Evolutionary conservation across 2,888 invertebrate species (phyloP), one percentile per base, ranked within the genome.

Genomic region (Mellilla xanthometata): DNA sequence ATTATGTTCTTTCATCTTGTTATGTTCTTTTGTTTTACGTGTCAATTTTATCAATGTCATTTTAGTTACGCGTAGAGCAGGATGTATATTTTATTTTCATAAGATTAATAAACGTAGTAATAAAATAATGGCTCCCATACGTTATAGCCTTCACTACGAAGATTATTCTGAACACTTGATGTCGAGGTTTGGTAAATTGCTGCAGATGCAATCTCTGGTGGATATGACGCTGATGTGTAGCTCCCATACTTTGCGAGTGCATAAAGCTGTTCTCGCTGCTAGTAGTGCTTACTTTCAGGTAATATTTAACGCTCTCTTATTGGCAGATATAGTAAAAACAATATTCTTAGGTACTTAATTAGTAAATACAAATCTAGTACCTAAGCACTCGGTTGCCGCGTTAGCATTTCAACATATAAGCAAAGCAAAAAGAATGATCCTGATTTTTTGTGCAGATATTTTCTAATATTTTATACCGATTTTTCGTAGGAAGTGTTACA

Each of bases 171-270:
- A 92, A 59, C 93, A 93, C 70, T 84, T 94, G 58, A 91, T 93
- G 72, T 92, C 93, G 38, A 91, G 93, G 65, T 92, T 95, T 68
- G 93, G 94, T 52, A 92, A 93, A 66, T 83, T 94, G 28, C 88
- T 95, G 68, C 94, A 94, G 81, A 92, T 93, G 72, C 94, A 94
- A 73, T 92, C 93, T 45, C 86, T 94, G 52, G 94, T 95, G 28
- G 95, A 95, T 73, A 92, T 94, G 76, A 94, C 94, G 36, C 91
- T 95, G 31, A 93, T 93, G 89, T 95, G 94, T 70, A 94, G 94
- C 64, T 93, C 93, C 33, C 93, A 94, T 69, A 93, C 94, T 60
- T 89, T 95, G 60, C 92, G 93, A 70, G 94, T 94, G 32, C 94
- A 95, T 68, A 93, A 94, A 81, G 92, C 93, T 51, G 93, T 95